Base-by-base conservation (phyloP, 2,113 vertebrate species). In the Harpagus bidentatus region DNA sequence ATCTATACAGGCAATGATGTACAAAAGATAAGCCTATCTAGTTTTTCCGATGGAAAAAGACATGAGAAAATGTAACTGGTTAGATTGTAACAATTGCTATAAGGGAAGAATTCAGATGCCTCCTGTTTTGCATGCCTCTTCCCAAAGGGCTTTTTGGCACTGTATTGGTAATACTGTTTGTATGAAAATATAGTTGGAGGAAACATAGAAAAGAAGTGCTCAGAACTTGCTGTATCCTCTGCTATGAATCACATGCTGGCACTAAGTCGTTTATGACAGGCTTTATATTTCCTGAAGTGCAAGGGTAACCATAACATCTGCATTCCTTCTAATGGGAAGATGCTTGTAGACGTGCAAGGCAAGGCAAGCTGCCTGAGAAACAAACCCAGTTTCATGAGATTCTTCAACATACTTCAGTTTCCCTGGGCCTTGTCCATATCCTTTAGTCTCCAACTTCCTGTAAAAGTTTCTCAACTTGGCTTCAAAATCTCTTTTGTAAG, bases 381-480 rank as follows among this genome's bases (percentile, higher is more conserved):
- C 36, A 95, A 91, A 88, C 22, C 43, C 56, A 65, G 16, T 76
- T 88, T 89, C 65, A 83, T 32, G 42, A 85, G 58, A 83, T 56
- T 74, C 38, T 86, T 86, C 55, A 71, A 98, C 97, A 34, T 98
- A 99, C 99, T 99, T 99, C 97, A 99, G 98, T 98, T 99, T 99
- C 77, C 99, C 99, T 13, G 99, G 99, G 82, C 99, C 99, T 98
- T 99, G 99, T 79, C 99, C 99, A 29, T 99, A 99, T 97, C 99
- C 99, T 97, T 99, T 99, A 21, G 99, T 99, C 97, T 99, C 99
- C 97, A 99, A 94, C 96, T 99, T 99, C 97, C 99, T 98, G 97
- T 99, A 99, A 94, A 99, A 99, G 97, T 99, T 99, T 96, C 99
- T 98, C 96, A 99, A 97, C 97, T 99, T 99, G 94, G 99, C 99